Base-by-base conservation (phyloP, 2,888 invertebrate genomes). In the Labia minor region DNA sequence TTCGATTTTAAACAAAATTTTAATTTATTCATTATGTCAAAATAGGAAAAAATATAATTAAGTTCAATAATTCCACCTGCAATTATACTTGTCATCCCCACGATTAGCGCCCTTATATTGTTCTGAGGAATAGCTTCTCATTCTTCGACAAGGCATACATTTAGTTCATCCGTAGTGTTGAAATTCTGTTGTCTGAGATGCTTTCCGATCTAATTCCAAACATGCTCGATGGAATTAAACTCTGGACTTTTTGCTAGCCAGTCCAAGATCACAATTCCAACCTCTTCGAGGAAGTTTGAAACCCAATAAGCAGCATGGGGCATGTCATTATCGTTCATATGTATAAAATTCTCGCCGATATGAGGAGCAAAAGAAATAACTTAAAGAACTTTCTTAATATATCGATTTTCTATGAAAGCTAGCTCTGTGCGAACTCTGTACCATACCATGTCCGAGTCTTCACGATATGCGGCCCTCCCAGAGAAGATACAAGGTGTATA, bases 191-290 rank as follows among this genome's bases (percentile, higher is more conserved):
- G 3, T 14, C 4, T 4, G 49, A 16, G 3, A 49, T 14, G 49
- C 14, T 49, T 49, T 16, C 49, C n/a, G 16, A 69, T 63, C 62
- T 64, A 18, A 61, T 68, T 18, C 21, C 68, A 37, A 19, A 66
- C 37, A 65, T 69, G 21, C 67, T 67, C 69, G n/a, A 69, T 67
- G 26, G 64, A 63, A 20, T 69, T 66, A 2, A 68, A 62, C 19
- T 69, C 68, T 64, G 37, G 62, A 3, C 49, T 49, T 49, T 14
- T 11, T 49, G n/a, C 49, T 49, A 14, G 49, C 49, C 49, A 49
- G 3, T 49, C 16, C 49, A 49, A n/a, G 2, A 11, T 49, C 14
- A 16, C 16, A 49, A 49, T 49, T 11, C 49, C 49, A 49, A 49
- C 49, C 49, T 49, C 49, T n/a, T 49, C 49, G 2, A 49, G n/a